Evolutionary conservation across 1,140 invertebrate genomes (phyloP).

Genomic region (Drosophila kohkoa): DNA sequence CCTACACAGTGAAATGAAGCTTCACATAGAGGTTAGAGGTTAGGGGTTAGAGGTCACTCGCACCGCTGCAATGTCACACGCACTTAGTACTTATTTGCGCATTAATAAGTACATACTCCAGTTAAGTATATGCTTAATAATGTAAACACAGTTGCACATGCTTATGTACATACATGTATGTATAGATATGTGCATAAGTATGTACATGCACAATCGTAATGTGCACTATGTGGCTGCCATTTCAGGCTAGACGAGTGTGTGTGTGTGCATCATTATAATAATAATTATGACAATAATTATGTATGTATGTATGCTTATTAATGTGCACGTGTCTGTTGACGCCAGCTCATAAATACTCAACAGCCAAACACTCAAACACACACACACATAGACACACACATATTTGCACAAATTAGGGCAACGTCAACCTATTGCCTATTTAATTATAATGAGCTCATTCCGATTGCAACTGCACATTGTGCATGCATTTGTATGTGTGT

Average conservation of each 20-base stretch:
- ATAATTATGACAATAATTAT: constrained; percentile 53
- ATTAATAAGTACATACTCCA: constrained; percentile 20
- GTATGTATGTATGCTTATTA: constrained; percentile 31
- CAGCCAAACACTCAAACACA: constrained; percentile 11
- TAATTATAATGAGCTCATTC: constrained; percentile 80
- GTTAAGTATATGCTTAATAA: constrained; percentile 27
- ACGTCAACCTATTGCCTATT: constrained; percentile 71
- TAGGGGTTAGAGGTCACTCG: too few species aligned
- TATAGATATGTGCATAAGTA: constrained; percentile 10
- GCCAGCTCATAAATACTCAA: constrained; percentile 56
- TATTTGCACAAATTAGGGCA: constrained; percentile 68
- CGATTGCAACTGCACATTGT: constrained; percentile 43
- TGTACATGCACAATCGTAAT: constrained; percentile 29
- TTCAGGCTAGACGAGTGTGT: constrained; percentile 68
- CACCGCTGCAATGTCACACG: constrained; percentile 6
- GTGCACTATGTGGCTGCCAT: constrained; percentile 37
- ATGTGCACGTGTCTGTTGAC: constrained; percentile 48
- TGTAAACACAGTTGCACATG: constrained; percentile 24
- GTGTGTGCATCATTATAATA: constrained; percentile 74
- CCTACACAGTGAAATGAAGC: constrained; percentile 56
- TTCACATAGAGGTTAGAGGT: constrained; percentile 27
- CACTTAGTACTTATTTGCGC: constrained; percentile 33
- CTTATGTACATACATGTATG: constrained; percentile 6
- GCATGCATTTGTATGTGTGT: not conserved
- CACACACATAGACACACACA: constrained; percentile 12